Evolutionary conservation across 1,140 invertebrate species (phyloP), one percentile per base, ranked within the genome.

Genomic region (Polypedilum vanderplanki): DNA sequence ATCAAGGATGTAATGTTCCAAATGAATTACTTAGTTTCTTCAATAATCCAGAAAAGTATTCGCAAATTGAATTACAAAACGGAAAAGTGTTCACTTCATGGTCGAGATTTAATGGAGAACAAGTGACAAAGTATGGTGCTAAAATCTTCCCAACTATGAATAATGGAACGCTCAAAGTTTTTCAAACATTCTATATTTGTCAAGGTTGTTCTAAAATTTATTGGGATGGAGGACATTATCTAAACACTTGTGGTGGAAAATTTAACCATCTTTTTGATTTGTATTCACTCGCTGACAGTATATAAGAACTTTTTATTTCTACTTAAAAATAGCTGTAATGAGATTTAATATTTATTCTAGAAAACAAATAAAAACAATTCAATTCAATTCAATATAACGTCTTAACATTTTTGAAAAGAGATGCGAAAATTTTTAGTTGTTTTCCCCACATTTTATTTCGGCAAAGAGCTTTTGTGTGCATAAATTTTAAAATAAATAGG

Each of bases 111-210:
- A 70, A 20, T 7, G 17, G 15, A 18, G 17, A 70, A 20, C 17
- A 70, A 22, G 18, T 18, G 15, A 70, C 65, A 22, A 70, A 70
- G 10, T 70, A 70, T 12, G 65, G 20, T 70, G 17, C 65, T 18
- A 70, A 20, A 18, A 70, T 70, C 18, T 10, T 18, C 8, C n/a
- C 65, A 7, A 8, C 17, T 7, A 18, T 70, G 17, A 18, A 3
- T 9, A 9, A 20, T 18, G 17, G 17, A 20, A 70, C 65, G 7
- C 18, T 70, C 3, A 9, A 20, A 22, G 17, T 20, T 10, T 70
- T 70, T 20, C 65, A 70, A 18, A 70, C 65, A 20, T 70, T 70
- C 10, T 70, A 70, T 20, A 70, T 70, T 20, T 70, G 65, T 70
- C 15, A 70, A 22, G 9, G 8, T 20, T 70, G 65, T 10, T 18